These are phyloP conservation scores for Eledona agricola DNA, from an alignment of 2,888 invertebrate genomes.

Conservation along the genomic window DNA sequence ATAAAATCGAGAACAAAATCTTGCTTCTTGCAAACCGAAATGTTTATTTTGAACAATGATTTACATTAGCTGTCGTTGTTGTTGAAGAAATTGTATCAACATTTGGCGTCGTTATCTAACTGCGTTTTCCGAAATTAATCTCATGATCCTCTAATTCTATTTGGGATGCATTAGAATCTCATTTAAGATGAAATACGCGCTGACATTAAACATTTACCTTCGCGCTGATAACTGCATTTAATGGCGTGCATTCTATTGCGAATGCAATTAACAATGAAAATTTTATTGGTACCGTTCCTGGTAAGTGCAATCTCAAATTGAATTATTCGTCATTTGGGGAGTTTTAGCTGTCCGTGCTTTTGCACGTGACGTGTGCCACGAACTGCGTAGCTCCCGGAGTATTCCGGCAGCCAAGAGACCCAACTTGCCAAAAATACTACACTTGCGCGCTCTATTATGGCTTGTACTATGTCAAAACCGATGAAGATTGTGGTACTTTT, in stretches of 20 bases:
- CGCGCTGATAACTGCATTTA: conserved; percentile 1
- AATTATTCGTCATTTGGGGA: conserved; percentile 3
- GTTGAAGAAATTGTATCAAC: too few species aligned
- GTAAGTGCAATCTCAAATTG: conserved; percentile 4
- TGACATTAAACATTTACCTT: too few species aligned
- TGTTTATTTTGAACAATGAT: too few species aligned
- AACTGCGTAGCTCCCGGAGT: conserved; percentile 17
- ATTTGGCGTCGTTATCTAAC: too few species aligned
- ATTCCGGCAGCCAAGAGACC: conserved; percentile 9
- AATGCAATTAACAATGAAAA: conserved; percentile 5
- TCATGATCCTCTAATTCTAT: too few species aligned
- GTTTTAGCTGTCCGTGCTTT: background rate
- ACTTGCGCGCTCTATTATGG: conserved; percentile 10
- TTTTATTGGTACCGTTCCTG: conserved; percentile 1
- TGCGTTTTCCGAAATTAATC: too few species aligned
- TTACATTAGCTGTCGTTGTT: too few species aligned
- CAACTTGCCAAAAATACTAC: conserved; percentile 17
- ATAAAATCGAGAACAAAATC: too few species aligned
- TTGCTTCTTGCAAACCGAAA: too few species aligned
- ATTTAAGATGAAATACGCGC: too few species aligned
- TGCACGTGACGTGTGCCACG: conserved; percentile 1
- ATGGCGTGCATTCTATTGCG: background rate
- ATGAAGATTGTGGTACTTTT: conserved; percentile 5
- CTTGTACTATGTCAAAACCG: conserved; percentile 9
- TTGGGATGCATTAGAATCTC: too few species aligned